Evolutionary conservation across 2,797 vertebrate genomes (phyloP).

Genomic region (Alosa sapidissima): DNA sequence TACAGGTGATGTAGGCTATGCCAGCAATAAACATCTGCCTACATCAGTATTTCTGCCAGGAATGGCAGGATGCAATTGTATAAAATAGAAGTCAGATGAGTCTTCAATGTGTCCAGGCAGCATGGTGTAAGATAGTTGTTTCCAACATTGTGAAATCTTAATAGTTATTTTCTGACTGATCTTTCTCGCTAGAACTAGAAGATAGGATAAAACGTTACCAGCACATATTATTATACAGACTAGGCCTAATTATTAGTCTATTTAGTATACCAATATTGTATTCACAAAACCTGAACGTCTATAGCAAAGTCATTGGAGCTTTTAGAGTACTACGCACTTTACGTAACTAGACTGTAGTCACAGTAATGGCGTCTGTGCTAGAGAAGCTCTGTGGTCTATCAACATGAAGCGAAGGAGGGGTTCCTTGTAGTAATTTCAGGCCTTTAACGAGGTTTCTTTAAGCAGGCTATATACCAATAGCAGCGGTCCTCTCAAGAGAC

Average conservation of each 20-base stretch:
- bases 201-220: no score
- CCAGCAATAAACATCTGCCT: no score
- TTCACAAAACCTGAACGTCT: not conserved
- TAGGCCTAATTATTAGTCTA: not conserved
- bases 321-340: conserved; percentile 27
- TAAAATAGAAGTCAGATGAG: no score
- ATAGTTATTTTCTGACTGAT: not conserved
- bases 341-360: conserved; percentile 62
- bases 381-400: conserved; percentile 74
- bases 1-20: no score
- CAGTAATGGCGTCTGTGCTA: conserved; percentile 78
- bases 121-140: not conserved
- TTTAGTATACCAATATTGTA: not conserved
- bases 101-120: no score
- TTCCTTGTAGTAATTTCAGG: conserved; percentile 72
- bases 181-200: not conserved
- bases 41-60: no score
- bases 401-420: conserved; percentile 86
- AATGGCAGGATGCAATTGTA: no score
- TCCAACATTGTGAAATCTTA: not conserved
- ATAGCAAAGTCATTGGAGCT: not conserved
- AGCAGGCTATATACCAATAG: conserved; percentile 68
- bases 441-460: conserved; percentile 66
- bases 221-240: not conserved
- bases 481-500: conserved; percentile 57